These are phyloP conservation scores for Epirrita christyi DNA, from an alignment of 2,888 invertebrate species.

Conservation along the genomic window DNA sequence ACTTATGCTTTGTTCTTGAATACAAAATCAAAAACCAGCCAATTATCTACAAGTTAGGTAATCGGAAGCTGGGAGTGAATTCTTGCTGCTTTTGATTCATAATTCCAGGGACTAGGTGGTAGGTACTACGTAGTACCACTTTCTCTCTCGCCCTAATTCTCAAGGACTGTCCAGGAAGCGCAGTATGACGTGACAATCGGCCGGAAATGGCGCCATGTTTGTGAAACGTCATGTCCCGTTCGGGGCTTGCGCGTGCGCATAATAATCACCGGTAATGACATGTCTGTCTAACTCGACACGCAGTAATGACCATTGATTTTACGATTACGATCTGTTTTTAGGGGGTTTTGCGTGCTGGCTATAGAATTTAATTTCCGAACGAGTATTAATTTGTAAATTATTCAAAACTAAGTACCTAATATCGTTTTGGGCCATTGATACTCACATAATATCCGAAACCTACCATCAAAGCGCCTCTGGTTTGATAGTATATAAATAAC, in stretches of 20 bases:
- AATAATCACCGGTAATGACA: conserved; percentile 47
- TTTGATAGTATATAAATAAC: too few species aligned
- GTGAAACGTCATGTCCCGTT: conserved; percentile 65
- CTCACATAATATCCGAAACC: too few species aligned
- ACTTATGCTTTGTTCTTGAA: neutral
- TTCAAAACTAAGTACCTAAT: too few species aligned
- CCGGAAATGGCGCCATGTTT: conserved; percentile 71
- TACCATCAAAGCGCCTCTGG: too few species aligned
- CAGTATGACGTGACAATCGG: conserved; percentile 46
- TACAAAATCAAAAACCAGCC: too few species aligned
- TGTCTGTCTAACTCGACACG: conserved; percentile 34
- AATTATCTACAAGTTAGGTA: too few species aligned
- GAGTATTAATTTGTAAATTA: too few species aligned
- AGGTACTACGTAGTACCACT: neutral
- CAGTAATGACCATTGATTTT: conserved; percentile 35
- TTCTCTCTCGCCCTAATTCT: conserved; percentile 14
- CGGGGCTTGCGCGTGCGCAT: conserved; percentile 58
- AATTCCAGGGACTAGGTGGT: too few species aligned
- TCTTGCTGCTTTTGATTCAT: too few species aligned
- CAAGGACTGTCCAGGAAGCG: conserved; percentile 36
- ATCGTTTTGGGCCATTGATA: too few species aligned
- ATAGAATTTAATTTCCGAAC: neutral
- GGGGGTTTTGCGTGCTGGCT: neutral
- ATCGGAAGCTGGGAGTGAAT: too few species aligned
- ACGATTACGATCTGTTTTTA: conserved; percentile 27